Evolutionary conservation across 2,113 vertebrate genomes (phyloP), one percentile per base, ranked within the genome.

Genomic region (Athene noctua): DNA sequence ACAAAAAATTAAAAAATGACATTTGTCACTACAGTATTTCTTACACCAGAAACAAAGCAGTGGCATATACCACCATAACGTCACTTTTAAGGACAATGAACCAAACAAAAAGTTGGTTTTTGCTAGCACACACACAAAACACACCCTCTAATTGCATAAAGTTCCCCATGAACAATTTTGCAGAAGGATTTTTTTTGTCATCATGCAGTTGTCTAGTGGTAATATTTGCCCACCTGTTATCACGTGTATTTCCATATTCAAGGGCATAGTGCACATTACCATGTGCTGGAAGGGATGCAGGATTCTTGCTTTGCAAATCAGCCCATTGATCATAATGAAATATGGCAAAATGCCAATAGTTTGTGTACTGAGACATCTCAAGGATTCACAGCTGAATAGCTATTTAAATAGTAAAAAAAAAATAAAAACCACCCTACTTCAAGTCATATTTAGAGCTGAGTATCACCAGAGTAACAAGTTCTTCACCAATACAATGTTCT

Each of bases 281-380:
- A 66, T 58, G 84, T 80, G 59, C 90, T 70, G 66, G 73, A 73
- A 92, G 83, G 55, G 67, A 67, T n/a, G 42, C 36, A 62, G 66
- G 49, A 96, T 80, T 93, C 96, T 92, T 47, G 88, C 92, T 91
- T 92, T 92, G 84, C 81, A 93, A 82, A 97, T 90, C 79, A 95
- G 86, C 71, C 58, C n/a, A 21, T 82, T 94, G 97, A 97, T 92
- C 90, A 75, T 92, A 95, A 98, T 97, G 91, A 94, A 95, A 97
- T 88, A 96, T 83, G 97, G 96, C 94, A 97, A 94, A 96, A 96
- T 72, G 86, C 97, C 97, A 97, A 92, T 74, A 97, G 80, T 55
- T 96, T 30, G 23, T 86, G 80, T 72, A 82, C 92, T 51, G 92
- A 97, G 83, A 65, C 84, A 94, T 78, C 91, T 95, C 54, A n/a